Evolutionary conservation across 2,797 vertebrate genomes (phyloP).

Genomic region (Hafferia zeledoni): DNA sequence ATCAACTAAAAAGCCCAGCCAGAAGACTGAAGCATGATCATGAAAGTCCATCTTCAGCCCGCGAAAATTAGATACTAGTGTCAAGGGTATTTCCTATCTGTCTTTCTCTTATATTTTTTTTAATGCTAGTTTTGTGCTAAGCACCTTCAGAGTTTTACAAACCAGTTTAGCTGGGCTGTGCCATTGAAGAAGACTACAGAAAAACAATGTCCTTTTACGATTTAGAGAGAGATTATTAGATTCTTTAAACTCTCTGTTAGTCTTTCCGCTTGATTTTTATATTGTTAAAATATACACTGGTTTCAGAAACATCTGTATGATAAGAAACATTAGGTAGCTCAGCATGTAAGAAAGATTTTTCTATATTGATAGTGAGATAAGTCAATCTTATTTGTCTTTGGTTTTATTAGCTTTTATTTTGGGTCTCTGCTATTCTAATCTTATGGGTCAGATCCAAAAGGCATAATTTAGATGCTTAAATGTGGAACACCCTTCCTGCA

Average conservation of each 20-base stretch:
- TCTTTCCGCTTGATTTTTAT: background rate
- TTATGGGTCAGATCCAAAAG: background rate
- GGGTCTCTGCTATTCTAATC: background rate
- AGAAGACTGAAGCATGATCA: background rate
- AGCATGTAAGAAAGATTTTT: background rate
- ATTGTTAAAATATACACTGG: background rate
- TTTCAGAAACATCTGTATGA: background rate
- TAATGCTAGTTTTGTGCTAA: background rate
- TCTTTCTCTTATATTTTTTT: background rate
- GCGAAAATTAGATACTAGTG: background rate
- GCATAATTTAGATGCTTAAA: background rate
- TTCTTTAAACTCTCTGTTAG: background rate
- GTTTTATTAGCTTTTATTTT: background rate
- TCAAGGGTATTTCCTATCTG: background rate
- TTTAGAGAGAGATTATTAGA: background rate
- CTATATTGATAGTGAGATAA: background rate
- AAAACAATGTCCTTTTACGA: background rate
- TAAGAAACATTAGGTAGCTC: background rate
- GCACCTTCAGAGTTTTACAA: background rate
- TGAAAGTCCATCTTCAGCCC: background rate
- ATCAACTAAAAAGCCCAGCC: background rate
- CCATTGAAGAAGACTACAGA: background rate
- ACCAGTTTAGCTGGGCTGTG: background rate
- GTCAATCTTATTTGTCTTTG: background rate
- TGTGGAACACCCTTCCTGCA: background rate